A percentile compares a stretch with the other conserved stretches of the same genome.
Conservation (phyloP, 2,888 invertebrate genomes). For the Hydrotaea diabolus region DNA sequence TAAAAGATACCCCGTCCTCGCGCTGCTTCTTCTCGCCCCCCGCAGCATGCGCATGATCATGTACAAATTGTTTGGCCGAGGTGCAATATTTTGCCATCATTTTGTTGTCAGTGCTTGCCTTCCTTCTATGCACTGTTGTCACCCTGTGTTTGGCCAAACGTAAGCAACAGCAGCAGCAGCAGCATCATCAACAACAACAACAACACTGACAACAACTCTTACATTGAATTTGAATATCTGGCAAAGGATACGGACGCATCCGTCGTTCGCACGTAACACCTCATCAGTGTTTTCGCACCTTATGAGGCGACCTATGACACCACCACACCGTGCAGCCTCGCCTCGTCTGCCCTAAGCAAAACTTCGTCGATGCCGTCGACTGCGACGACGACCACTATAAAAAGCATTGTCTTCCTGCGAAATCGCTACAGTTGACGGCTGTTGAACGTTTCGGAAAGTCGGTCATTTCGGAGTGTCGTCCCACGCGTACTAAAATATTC, state of each 20-base stretch:
- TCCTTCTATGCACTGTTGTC: not conserved
- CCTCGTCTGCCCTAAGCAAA: not conserved
- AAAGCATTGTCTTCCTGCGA: constrained; percentile 39
- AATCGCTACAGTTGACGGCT: constrained; percentile 49
- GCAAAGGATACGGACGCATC: not conserved
- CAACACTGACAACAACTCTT: not conserved
- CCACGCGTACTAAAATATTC: not conserved
- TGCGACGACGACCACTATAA: constrained; percentile 46
- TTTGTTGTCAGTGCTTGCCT: no score
- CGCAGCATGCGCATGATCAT: constrained; percentile 20
- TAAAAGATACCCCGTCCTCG: not conserved
- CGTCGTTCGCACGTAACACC: not conserved
- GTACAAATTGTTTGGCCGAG: not conserved
- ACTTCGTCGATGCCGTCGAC: not conserved
- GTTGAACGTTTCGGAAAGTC: constrained; percentile 25
- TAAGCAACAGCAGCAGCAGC: not conserved
- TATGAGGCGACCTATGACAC: not conserved
- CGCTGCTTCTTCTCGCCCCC: not conserved
- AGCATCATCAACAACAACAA: no score
- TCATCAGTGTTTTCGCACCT: not conserved
- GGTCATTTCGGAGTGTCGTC: not conserved
- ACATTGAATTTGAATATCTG: constrained; percentile 15
- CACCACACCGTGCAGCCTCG: not conserved
- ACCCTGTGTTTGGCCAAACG: constrained; percentile 8
- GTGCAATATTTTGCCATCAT: constrained; percentile 28